Percentiles rank a stretch among this genome's conserved stretches.
phyloP scores from a whole-genome alignment of 2,113 vertebrate genomes.

The Malaclemys terrapin region DNA sequence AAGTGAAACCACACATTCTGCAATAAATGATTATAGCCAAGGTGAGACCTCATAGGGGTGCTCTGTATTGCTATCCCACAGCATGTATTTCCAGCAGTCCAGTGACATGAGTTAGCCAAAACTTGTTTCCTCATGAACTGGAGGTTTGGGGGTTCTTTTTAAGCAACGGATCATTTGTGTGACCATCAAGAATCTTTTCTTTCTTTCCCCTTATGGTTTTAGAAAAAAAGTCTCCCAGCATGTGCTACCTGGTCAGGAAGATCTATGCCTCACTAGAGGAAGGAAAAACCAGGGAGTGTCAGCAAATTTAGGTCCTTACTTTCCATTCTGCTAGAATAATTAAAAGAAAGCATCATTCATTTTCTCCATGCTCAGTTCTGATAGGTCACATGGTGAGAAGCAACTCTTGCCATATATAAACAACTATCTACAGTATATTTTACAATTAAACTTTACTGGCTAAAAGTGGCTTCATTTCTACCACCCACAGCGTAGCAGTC shows the following conservation, averaged over 20 bases:
- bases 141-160: neutral
- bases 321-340: conserved; percentile 53
- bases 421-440: conserved; percentile 69
- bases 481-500: conserved; percentile 67
- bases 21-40: neutral
- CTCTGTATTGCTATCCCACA: neutral
- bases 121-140: neutral
- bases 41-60: neutral
- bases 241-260: neutral
- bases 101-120: neutral
- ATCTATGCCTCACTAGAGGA: neutral
- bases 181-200: neutral
- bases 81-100: neutral
- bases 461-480: conserved; percentile 68
- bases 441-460: conserved; percentile 73
- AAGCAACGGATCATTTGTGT: neutral
- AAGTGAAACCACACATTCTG: neutral
- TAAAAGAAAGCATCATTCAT: conserved; percentile 40
- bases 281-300: conserved; percentile 19
- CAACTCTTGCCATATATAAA: conserved; percentile 66
- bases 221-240: neutral
- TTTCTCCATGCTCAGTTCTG: conserved; percentile 25
- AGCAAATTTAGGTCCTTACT: conserved; percentile 35
- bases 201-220: neutral
- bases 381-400: conserved; percentile 69